Base-by-base conservation (phyloP, 1,140 invertebrate species). In the Brachionus angularis region DNA sequence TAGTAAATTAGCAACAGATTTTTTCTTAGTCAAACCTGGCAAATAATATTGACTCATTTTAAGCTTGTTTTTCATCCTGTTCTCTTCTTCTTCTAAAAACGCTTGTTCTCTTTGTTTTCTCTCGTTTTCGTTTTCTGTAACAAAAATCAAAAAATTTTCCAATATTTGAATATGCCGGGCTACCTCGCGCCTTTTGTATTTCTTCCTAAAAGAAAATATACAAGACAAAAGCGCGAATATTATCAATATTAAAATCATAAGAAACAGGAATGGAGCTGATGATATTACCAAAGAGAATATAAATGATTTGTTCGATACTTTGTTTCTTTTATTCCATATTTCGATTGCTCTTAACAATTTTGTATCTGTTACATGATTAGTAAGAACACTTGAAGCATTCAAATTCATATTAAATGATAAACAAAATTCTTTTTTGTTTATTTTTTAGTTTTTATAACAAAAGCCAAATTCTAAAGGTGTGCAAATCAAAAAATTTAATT, bases 141-240 rank as follows among this genome's bases (percentile, higher is more conserved):
- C 18, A 47, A 67, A 33, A 14, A 21, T 29, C 12, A 67, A 23
- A 16, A 67, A 67, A 67, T 67, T 67, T 50, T 67, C 42, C 1
- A 67, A 14, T 3, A 33, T 18, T 25, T 50, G n/a, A 4, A 67
- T 33, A 50, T 67, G 21, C 14, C 18, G 21, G 8, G 25, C 42
- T 2, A 47, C 12, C 4, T n/a, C 18, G 8, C 42, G 42, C 5
- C 42, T 39, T 29, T 67, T 50, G n/a, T 67, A 16, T 29, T 33
- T 50, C 8, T 33, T n/a, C 12, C 33, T 31, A 14, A 58, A 23
- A 21, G 31, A 34, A 33, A 67, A 67, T 3, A 34, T 21, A 33
- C 29, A 34, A 3, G 62, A 67, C 10, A 67, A 31, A 50, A 67
- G 18, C 2, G 31, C 42, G 18, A 31, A 67, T 12, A 47, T 10